Evolutionary conservation across 2,113 vertebrate genomes (phyloP), one percentile per base, ranked within the genome.

Genomic region (Trogon surrucura): DNA sequence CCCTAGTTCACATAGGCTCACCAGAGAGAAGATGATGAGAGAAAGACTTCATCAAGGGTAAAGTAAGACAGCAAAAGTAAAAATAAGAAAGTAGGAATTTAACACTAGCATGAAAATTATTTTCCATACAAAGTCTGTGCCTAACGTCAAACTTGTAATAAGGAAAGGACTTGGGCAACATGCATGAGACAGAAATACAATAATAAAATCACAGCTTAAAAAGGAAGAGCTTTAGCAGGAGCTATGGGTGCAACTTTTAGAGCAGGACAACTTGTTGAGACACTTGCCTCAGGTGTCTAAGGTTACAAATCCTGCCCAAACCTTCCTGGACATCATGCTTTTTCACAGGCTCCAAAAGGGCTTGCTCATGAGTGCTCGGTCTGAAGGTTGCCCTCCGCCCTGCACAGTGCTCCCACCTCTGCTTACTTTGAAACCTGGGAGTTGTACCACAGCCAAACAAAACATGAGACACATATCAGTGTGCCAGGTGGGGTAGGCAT

Each of bases 1-100:
- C 34, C 74, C 15, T 57, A 94, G 81, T 69, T 89, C 66, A 65
- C 15, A 38, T 17, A 54, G 47, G 13, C 14, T 89, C 58, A 75
- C 75, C n/a, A 85, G 70, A 91, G 61, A 67, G 58, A 79, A 50
- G 51, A 62, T 23, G 48, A 88, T 38, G 78, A 91, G 30, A 32
- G 71, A 94, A 91, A 88, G 58, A 36, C 32, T 77, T 87, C 14
- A n/a, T 67, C 47, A 94, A 89, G 56, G 41, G 38, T 87, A 95
- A 90, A 91, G 38, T 14, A 79, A 92, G 94, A 93, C 32, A 88
- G 58, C 18, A 80, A 41, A 83, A 79, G 16, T 50, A 60, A 84
- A 84, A 86, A 36, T 50, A 88, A 64, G 51, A 73, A 85, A 91
- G 71, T 13, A 80, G 50, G 10, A 95, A 58, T 66, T 90, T 91